Evolutionary conservation across 2,888 invertebrate genomes (phyloP).

Genomic region (Dryococelus australis): DNA sequence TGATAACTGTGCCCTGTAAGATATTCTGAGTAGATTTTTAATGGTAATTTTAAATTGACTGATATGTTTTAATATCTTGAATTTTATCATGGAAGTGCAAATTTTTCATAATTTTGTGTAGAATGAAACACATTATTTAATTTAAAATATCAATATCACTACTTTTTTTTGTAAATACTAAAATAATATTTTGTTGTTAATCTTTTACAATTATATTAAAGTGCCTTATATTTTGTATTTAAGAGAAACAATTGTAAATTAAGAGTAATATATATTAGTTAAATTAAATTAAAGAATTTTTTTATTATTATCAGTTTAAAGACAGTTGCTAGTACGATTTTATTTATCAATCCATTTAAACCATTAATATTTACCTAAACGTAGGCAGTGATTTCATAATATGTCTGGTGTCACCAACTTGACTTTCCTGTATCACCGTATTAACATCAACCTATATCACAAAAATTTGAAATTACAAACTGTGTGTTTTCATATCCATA

Average conservation of each 20-base stretch:
- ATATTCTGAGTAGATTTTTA: no score
- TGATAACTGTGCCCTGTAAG: no score
- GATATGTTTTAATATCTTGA: no score
- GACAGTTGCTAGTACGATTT: not conserved
- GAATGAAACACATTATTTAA: no score
- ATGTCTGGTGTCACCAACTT: not conserved
- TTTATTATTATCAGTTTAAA: not conserved
- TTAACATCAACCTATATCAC: not conserved
- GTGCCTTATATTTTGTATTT: not conserved
- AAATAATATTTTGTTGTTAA: no score
- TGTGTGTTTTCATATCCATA: not conserved
- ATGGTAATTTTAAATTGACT: no score
- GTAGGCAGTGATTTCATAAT: not conserved
- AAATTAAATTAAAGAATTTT: no score
- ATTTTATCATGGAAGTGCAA: no score
- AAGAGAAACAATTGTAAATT: not conserved
- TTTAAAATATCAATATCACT: no score
- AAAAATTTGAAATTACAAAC: not conserved
- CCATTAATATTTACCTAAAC: not conserved
- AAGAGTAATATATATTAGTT: not conserved
- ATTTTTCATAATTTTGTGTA: no score
- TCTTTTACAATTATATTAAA: not conserved
- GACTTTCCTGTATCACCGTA: not conserved
- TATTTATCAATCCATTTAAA: not conserved
- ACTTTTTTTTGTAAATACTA: no score